Evolutionary conservation across 2,113 vertebrate species (phyloP), one percentile per base, ranked within the genome.

Genomic region (Hydropotes inermis): DNA sequence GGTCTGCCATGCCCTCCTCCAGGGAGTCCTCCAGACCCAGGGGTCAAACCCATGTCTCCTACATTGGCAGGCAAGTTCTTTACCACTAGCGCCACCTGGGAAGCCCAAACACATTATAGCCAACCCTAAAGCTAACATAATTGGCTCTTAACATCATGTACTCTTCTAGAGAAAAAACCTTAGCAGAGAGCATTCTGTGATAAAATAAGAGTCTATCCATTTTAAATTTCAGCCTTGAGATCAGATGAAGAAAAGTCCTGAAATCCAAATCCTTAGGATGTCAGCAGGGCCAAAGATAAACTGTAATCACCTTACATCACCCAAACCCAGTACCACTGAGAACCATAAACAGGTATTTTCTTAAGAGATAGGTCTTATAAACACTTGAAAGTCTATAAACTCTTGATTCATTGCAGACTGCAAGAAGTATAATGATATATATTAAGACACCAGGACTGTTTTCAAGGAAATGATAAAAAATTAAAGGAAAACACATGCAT

Each of bases 401-500:
- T 94, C 23, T 55, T 95, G 14, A 89, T 5, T 87, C 30, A 36
- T 1, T n/a, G 70, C 16, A 74, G 17, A 64, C 0, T 57, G 50
- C 36, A 57, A 50, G 30, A 82, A 76, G 21, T 19, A 23, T 60
- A 94, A 86, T 93, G 50, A 36, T 85, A 67, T 79, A 78, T 58
- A 81, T 43, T 79, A 81, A 58, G 55, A 30, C 12, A 58, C 21
- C 12, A 33, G 78, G 39, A 27, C 43, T 85, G 7, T 79, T 96
- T 90, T 91, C 58, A 91, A 84, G 93, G 52, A 95, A 92, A 78
- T 58, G 60, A 90, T 33, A 25, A 67, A 28, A 96, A 86, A 45
- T 64, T 87, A 92, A 96, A 27, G 47, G 39, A 88, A 95, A 95
- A 96, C 28, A 89, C 36, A 93, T 64, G 54, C 36, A 58, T 21